These are phyloP conservation scores for Euwallacea fornicatus DNA, from an alignment of 1,140 invertebrate genomes.

Conservation along the genomic window DNA sequence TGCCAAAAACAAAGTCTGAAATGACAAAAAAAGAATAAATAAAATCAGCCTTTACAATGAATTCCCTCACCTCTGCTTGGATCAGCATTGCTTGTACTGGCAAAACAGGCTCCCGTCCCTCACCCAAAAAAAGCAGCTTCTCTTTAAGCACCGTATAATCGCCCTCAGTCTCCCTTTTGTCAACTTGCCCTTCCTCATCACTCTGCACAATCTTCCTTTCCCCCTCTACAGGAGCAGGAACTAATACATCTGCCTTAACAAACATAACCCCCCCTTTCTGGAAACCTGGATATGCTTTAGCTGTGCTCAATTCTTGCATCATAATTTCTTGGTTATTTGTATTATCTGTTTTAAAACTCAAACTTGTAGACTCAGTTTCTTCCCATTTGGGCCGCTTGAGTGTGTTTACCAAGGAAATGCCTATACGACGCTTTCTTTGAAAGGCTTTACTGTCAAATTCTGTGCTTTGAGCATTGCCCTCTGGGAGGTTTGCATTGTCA, in stretches of 20 bases:
- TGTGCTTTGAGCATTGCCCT: conserved; percentile 37
- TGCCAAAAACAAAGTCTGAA: conserved; percentile 64
- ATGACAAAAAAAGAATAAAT: conserved; percentile 51
- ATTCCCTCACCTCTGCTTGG: conserved; percentile 61
- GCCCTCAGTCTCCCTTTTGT: conserved; percentile 42
- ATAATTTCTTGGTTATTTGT: conserved; percentile 25
- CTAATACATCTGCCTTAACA: conserved; percentile 53
- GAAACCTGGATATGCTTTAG: conserved; percentile 27
- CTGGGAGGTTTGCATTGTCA: conserved; percentile 34
- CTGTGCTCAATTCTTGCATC: conserved; percentile 33
- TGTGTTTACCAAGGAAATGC: conserved; percentile 46
- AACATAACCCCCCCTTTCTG: conserved; percentile 50
- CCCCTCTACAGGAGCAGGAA: conserved; percentile 19
- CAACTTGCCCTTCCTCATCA: conserved; percentile 37
- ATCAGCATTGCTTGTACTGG: conserved; percentile 68
- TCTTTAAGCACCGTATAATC: conserved; percentile 50
- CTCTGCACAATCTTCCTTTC: conserved; percentile 14
- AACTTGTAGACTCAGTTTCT: conserved; percentile 39
- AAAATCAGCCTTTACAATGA: not conserved
- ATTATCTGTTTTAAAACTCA: conserved; percentile 50
- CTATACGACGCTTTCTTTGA: conserved; percentile 51
- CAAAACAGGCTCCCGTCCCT: conserved; percentile 62
- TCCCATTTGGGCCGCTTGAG: conserved; percentile 37
- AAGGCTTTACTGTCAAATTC: conserved; percentile 49
- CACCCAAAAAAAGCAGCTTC: conserved; percentile 67